These are phyloP conservation scores for Lasius fuliginosus DNA, from an alignment of 2,888 invertebrate species.

Conservation along the genomic window DNA sequence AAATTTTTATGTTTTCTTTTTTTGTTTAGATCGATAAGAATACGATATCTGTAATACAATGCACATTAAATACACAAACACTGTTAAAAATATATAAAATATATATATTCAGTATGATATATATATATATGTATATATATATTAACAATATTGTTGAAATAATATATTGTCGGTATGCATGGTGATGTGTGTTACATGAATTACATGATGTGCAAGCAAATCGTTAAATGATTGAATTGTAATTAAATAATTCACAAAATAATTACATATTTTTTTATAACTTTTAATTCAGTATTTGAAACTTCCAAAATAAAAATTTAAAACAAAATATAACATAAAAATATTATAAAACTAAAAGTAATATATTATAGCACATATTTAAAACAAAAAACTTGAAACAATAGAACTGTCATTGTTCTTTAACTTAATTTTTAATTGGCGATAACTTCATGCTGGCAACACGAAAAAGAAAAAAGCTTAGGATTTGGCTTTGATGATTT, in stretches of 20 bases:
- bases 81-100: not conserved
- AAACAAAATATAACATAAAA: not conserved
- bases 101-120: not conserved
- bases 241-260: not conserved
- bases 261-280: not conserved
- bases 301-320: not conserved
- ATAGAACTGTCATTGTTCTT: constrained; percentile 18
- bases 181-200: not conserved
- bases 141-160: no score
- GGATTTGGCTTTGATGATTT: not conserved
- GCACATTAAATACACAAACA: not conserved
- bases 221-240: no score
- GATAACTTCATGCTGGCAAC: not conserved
- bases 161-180: not conserved
- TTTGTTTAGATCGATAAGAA: not conserved
- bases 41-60: not conserved
- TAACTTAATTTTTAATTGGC: not conserved
- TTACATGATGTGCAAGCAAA: not conserved
- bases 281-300: not conserved
- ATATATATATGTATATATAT: no score
- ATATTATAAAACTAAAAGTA: not conserved
- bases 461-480: not conserved
- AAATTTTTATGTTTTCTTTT: not conserved
- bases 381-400: not conserved
- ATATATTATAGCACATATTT: not conserved